Conservation (phyloP, 2,888 invertebrate genomes). For the Nasonia oneida region DNA sequence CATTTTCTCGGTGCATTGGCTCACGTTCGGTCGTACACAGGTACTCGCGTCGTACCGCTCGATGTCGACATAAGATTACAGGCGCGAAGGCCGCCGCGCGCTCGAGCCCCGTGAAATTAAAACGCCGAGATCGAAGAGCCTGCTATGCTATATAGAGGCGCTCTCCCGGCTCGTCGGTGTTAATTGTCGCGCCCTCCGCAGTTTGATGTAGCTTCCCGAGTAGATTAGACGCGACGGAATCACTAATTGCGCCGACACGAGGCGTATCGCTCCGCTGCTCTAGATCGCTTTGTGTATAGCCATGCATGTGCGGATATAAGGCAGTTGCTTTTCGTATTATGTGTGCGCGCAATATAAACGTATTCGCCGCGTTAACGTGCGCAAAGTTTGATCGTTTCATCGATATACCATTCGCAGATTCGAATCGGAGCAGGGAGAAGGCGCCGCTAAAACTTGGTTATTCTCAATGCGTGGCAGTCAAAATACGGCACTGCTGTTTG, state of each 20-base stretch:
- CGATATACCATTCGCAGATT: neutral
- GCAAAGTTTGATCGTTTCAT: slow-evolving; percentile 5
- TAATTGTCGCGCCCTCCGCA: neutral
- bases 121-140: slow-evolving; percentile 13
- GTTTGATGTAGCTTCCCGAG: neutral
- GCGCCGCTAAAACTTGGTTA: neutral
- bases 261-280: neutral
- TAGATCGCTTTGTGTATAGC: neutral
- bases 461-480: neutral
- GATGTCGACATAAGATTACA: slow-evolving; percentile 35
- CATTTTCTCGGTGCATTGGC: slow-evolving; percentile 42
- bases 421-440: neutral
- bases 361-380: too few species aligned
- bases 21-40: neutral
- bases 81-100: neutral
- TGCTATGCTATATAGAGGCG: too few species aligned
- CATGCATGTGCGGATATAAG: too few species aligned
- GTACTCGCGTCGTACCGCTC: neutral
- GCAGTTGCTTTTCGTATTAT: neutral
- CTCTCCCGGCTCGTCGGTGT: neutral
- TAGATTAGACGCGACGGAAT: neutral
- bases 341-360: neutral
- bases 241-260: slow-evolving; percentile 3
- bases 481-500: slow-evolving; percentile 10
- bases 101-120: slow-evolving; percentile 28